Conservation (phyloP, 2,888 invertebrate genomes). For the Pogonocherus hispidulus region DNA sequence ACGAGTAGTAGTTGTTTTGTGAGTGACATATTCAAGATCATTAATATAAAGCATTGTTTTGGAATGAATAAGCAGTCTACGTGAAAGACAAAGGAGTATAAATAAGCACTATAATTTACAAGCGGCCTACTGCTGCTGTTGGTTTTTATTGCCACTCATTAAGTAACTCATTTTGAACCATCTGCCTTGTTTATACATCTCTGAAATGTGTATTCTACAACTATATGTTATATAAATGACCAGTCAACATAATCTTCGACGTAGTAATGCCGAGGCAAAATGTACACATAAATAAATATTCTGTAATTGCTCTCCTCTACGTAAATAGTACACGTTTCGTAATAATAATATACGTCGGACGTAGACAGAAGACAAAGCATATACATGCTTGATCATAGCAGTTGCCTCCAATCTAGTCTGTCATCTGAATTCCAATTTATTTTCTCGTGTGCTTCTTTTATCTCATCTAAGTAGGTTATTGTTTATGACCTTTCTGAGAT, state of each 20-base stretch:
- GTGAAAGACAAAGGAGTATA: no score
- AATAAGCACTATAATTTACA: no score
- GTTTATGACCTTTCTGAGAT: not conserved
- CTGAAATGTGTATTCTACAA: not conserved
- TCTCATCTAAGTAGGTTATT: slow-evolving; percentile 39
- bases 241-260: not conserved
- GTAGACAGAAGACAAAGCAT: slow-evolving; percentile 11
- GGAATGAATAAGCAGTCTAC: no score
- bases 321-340: not conserved
- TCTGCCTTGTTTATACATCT: no score
- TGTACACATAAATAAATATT: not conserved
- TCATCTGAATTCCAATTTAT: slow-evolving; percentile 25
- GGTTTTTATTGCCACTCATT: no score
- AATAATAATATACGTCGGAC: not conserved
- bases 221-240: not conserved
- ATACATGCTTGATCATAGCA: slow-evolving; percentile 29
- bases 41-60: no score
- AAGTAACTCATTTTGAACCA: no score
- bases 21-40: no score
- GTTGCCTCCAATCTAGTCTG: slow-evolving; percentile 8
- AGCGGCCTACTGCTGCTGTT: no score
- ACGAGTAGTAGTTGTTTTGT: no score
- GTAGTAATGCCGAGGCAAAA: not conserved
- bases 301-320: not conserved
- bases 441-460: slow-evolving; percentile 31